A percentile compares a stretch with the other conserved stretches of the same genome.
Evolutionary conservation across 2,797 vertebrate genomes (phyloP).

Genomic region (Sebastes kiyomatsui): DNA sequence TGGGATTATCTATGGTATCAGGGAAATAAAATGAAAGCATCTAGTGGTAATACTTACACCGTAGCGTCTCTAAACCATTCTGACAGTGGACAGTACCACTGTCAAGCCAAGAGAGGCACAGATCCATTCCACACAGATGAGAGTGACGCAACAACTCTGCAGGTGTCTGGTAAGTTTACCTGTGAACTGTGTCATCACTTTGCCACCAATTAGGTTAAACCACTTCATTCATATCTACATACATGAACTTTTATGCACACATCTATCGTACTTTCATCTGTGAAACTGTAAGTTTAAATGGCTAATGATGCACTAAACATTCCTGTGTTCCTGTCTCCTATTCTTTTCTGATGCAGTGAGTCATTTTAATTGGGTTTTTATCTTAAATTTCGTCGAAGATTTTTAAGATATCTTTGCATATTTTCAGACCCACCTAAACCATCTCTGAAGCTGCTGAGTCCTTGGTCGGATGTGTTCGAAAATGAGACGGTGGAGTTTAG

Average conservation of each 20-base stretch:
- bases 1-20: constrained; percentile 64
- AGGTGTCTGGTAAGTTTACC: constrained; percentile 50
- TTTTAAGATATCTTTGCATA: neutral
- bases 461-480: constrained; percentile 59
- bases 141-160: constrained; percentile 19
- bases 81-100: constrained; percentile 50
- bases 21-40: neutral
- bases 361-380: neutral
- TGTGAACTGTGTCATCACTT: neutral
- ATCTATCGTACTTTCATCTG: neutral
- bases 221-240: neutral
- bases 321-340: neutral
- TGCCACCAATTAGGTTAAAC: neutral
- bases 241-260: neutral
- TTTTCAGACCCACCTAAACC: constrained; percentile 61
- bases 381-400: neutral
- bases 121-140: neutral
- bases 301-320: neutral
- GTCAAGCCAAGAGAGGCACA: constrained; percentile 48
- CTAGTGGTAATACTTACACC: fast-evolving
- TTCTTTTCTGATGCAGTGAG: neutral
- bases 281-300: neutral
- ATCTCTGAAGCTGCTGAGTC: neutral
- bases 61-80: neutral
- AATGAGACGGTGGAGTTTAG: constrained; percentile 42